phyloP scores from a whole-genome alignment of 2,888 invertebrate species.

The Drosophila bunnanda region DNA sequence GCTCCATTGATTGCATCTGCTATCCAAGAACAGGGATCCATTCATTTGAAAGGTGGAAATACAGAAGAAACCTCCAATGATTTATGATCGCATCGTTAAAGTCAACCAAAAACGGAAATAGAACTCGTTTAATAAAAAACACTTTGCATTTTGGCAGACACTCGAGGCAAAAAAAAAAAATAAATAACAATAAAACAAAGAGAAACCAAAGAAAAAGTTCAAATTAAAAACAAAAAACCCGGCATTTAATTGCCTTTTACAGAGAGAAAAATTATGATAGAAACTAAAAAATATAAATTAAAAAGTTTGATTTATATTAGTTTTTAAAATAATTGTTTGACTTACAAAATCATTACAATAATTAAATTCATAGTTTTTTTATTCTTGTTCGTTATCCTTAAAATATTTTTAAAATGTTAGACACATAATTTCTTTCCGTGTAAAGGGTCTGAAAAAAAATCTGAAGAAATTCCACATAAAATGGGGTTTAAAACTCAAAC shows the following conservation, averaged over 20 bases:
- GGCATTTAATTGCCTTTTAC: slow-evolving; percentile 46
- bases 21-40: slow-evolving; percentile 34
- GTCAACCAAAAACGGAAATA: slow-evolving; percentile 67
- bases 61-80: slow-evolving; percentile 34
- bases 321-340: too few relatives aligned
- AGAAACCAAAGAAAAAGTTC: slow-evolving; percentile 28
- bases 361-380: too few relatives aligned
- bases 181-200: slow-evolving; percentile 12
- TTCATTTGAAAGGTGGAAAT: slow-evolving; percentile 34
- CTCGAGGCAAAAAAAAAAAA: slow-evolving; percentile 30
- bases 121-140: slow-evolving; percentile 62
- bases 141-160: slow-evolving; percentile 50
- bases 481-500: slow-evolving; percentile 69
- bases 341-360: too few relatives aligned
- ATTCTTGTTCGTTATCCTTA: too few relatives aligned
- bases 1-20: slow-evolving; percentile 45
- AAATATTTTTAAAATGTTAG: not conserved
- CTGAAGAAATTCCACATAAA: slow-evolving; percentile 54
- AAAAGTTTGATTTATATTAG: not conserved
- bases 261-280: slow-evolving; percentile 11
- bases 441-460: slow-evolving; percentile 20
- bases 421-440: not conserved
- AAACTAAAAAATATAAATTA: not conserved
- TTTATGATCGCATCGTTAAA: slow-evolving; percentile 47
- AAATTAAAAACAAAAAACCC: slow-evolving; percentile 37